Evolutionary conservation across 2,113 vertebrate genomes (phyloP), one percentile per base, ranked within the genome.

Genomic region (Psittacus erithacus): DNA sequence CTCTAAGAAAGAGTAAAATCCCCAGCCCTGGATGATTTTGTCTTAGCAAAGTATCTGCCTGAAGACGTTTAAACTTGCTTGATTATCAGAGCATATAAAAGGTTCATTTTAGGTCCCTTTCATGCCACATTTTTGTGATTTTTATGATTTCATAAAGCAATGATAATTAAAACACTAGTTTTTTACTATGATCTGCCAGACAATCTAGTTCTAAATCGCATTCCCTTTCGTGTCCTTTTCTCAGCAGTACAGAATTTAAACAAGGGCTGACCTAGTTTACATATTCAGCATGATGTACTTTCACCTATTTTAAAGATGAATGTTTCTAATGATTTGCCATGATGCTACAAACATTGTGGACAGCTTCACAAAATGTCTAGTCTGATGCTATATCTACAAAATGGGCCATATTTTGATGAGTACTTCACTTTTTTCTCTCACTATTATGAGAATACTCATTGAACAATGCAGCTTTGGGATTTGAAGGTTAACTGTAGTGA

Each of bases 141-240:
- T 91, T 78, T 82, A 43, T 53, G 29, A 84, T 78, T 87, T 82
- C 65, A 91, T 69, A 76, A 96, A 95, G 65, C 24, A 94, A 90
- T 44, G 35, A 39, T 82, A 94, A 91, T 96, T 95, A 93, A 82
- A 93, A 62, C 17, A 75, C n/a, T 85, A 35, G 16, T 5, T 82
- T 87, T 91, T 86, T 60, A 13, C 35, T 79, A 60, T 71, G 62
- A 87, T 85, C 28, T 87, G 33, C 70, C 90, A 93, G 93, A 94
- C 89, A 41, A 90, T 95, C 65, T 64, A 71, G 16, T 79, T 70
- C 52, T 95, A 87, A 93, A 87, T 90, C 62, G 44, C 62, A 69
- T 87, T 91, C 87, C 93, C 74, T 85, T 84, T 73, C 87, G 87
- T 1, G 0, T 73, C 38, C 35, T 79, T 90, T 82, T 73, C 62